Evolutionary conservation across 2,888 invertebrate genomes (phyloP).

Genomic region (Eulithis prunata): DNA sequence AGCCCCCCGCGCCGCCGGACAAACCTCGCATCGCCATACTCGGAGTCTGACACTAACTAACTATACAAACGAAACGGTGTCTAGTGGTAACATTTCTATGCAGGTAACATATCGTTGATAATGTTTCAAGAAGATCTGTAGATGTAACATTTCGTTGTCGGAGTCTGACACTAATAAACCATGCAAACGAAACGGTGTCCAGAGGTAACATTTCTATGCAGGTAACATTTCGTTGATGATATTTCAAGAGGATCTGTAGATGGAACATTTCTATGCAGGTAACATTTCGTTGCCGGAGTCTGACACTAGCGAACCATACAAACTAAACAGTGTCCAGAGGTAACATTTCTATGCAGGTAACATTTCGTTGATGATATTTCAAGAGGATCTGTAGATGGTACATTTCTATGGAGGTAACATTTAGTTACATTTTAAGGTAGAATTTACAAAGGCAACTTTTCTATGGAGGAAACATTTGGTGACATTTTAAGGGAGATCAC

Average conservation of each 20-base stretch:
- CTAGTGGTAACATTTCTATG: neutral
- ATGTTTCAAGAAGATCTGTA: neutral
- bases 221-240: neutral
- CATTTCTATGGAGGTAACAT: neutral
- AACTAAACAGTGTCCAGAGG: too few species aligned
- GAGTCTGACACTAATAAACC: too few species aligned
- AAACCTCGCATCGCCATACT: slow-evolving; percentile 55
- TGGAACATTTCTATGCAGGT: neutral
- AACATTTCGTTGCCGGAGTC: neutral
- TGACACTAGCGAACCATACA: too few species aligned
- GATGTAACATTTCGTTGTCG: neutral
- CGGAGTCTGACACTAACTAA: slow-evolving; percentile 53
- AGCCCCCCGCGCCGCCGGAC: slow-evolving; percentile 39
- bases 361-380: neutral
- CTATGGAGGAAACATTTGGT: too few species aligned
- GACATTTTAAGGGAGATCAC: too few species aligned
- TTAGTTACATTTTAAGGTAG: neutral
- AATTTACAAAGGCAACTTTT: too few species aligned
- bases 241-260: neutral
- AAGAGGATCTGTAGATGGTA: neutral
- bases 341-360: neutral
- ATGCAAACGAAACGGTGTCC: too few species aligned
- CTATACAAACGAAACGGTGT: neutral
- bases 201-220: neutral
- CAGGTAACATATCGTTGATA: neutral